Evolutionary conservation across 2,888 invertebrate species (phyloP).

Genomic region (Stramonita haemastoma): DNA sequence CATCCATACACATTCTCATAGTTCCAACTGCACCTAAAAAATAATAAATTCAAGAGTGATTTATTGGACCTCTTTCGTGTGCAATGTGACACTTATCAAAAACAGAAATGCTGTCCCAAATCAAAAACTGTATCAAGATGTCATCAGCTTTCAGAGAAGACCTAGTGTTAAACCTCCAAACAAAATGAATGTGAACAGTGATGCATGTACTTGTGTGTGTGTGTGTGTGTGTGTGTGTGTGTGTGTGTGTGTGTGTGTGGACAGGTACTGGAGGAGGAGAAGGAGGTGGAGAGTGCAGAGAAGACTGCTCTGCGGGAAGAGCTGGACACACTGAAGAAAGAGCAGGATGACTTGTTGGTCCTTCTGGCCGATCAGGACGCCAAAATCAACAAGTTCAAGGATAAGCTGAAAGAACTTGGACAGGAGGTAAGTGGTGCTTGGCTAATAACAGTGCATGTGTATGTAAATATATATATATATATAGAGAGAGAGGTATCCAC

Average conservation of each 20-base stretch:
- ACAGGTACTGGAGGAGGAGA: constrained; percentile 71
- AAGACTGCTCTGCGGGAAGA: constrained; percentile 62
- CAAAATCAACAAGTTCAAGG: constrained; percentile 84
- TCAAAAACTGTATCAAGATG: too few relatives aligned
- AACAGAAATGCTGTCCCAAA: too few relatives aligned
- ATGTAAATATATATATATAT: not conserved
- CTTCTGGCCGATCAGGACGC: constrained; percentile 92
- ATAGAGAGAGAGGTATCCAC: too few relatives aligned
- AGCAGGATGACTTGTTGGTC: constrained; percentile 95
- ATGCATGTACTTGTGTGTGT: too few relatives aligned
- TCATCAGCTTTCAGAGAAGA: too few relatives aligned
- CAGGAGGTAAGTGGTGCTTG: constrained; percentile 67
- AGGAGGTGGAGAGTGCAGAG: constrained; percentile 55
- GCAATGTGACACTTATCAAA: too few relatives aligned
- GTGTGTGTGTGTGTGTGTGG: constrained; percentile 19
- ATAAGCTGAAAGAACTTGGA: constrained; percentile 76
- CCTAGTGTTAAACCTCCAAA: too few relatives aligned
- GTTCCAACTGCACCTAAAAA: too few relatives aligned
- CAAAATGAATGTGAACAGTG: constrained; percentile 51
- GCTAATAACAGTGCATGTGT: not conserved
- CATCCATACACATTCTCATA: too few relatives aligned
- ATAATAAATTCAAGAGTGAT: too few relatives aligned
- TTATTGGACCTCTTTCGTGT: too few relatives aligned
- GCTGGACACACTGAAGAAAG: constrained; percentile 83
- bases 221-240: too few relatives aligned